Evolutionary conservation across 2,888 invertebrate genomes (phyloP), one percentile per base, ranked within the genome.

Genomic region (Helicoverpa assulta): DNA sequence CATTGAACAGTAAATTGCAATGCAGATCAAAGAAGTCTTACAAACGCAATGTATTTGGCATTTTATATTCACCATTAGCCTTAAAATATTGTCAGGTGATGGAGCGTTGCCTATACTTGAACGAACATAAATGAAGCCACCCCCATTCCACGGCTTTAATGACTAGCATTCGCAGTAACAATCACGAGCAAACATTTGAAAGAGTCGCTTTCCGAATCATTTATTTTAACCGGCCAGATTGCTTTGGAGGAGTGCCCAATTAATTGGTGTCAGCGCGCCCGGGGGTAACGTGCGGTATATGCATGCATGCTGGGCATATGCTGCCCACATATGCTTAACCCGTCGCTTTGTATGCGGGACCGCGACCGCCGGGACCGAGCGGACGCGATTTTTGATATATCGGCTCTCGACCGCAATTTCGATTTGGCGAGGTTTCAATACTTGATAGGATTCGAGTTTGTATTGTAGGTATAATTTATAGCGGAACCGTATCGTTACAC

Each of bases 351-450:
- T 81, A 81, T 81, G 81, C 83, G 74, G 37, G 18, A 54, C 33
- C 54, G 57, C 62, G 40, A 54, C 43, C 64, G 47, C 40, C 70
- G 76, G 18, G 47, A 56, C 29, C 56, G 14, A 59, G 63, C 75
- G 64, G 54, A 50, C 63, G 81, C 69, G 69, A 70, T 67, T 73
- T 81, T 76, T 83, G 81, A 83, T 77, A 67, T 72, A 83, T 81
- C 67, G 71, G 33, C 58, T 68, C 55, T 73, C 75, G 70, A 71
- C 73, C 81, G 78, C 84, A 73, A 73, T 82, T 77, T 75, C 69
- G 84, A 81, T 82, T 82, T 83, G 82, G 84, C 84, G 69, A 71
- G 67, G 81, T 74, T 70, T 80, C 83, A 77, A 80, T 80, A 67
- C 57, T 72, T 80, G 70, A 67, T 70, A 56, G 69, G 65, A 67